Base-by-base conservation (phyloP, 2,113 vertebrate species). In the Albula goreensis region DNA sequence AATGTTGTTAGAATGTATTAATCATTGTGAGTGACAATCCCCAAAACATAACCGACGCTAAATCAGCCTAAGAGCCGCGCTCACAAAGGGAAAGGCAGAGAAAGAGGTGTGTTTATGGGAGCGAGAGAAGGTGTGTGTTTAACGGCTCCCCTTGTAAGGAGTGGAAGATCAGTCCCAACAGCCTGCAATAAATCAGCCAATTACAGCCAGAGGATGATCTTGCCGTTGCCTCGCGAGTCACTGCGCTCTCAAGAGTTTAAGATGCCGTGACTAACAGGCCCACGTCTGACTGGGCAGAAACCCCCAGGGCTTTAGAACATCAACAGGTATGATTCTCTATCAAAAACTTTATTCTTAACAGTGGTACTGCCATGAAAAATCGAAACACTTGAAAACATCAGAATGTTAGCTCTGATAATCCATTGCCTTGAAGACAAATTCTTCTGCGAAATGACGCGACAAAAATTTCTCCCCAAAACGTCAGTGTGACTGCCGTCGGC, bases 91-190 rank as follows among this genome's bases (percentile, higher is more conserved):
- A 11, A 48, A 48, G 31, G 57, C 31, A 41, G 31, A 41, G 31
- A 41, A 41, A 41, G 31, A 41, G 31, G 31, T 41, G 31, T 41
- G 31, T 41, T 41, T 41, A 41, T 41, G 31, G 31, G 49, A 66
- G 49, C 19, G 50, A 5, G 49, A 9, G 50, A 84, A 77, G 50
- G 66, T 70, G 50, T 77, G 50, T 74, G 66, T 78, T 70, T n/a
- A 84, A 51, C 63, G 77, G 50, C 63, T 56, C 7, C 8, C 66
- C 83, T 84, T 84, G 83, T 84, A 84, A 52, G 83, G 66, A n/a
- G 19, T 77, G 49, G 83, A 77, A 84, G 83, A 25, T 77, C 63
- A 9, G 74, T 70, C 70, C n/a, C n/a, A 84, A 31, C 70, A 31
- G 83, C 50, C 50, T 78, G 50, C 66, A 15, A 22, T 84, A 53